phyloP scores from a whole-genome alignment of 2,888 invertebrate genomes.

The Drosophila neonasuta region DNA sequence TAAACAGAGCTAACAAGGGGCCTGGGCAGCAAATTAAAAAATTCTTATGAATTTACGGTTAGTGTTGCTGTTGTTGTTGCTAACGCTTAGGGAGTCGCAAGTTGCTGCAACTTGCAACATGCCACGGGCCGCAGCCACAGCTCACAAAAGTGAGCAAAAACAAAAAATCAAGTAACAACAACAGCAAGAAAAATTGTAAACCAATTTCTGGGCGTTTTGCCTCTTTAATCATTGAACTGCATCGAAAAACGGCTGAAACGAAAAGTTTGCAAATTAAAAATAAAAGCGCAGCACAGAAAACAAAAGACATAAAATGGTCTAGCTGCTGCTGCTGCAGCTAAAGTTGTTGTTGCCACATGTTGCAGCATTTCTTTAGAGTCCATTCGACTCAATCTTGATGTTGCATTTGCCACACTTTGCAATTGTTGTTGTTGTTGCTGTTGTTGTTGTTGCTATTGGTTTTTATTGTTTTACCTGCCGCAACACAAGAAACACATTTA shows the following conservation, averaged over 20 bases:
- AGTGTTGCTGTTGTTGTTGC: neutral
- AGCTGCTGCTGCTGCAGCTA: slow-evolving; percentile 41
- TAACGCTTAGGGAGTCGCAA: slow-evolving; percentile 53
- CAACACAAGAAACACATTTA: slow-evolving; percentile 55
- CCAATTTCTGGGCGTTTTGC: slow-evolving; percentile 77
- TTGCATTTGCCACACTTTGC: slow-evolving; percentile 66
- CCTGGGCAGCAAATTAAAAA: slow-evolving; percentile 67
- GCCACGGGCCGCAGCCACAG: slow-evolving; percentile 62
- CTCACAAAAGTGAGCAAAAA: slow-evolving; percentile 55
- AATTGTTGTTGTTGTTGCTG: slow-evolving; percentile 29
- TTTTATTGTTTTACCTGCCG: slow-evolving; percentile 58
- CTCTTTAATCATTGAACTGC: slow-evolving; percentile 77
- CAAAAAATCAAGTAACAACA: slow-evolving; percentile 30
- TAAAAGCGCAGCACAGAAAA: slow-evolving; percentile 60
- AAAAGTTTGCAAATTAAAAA: slow-evolving; percentile 75
- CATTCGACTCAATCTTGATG: slow-evolving; percentile 64
- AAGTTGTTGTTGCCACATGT: slow-evolving; percentile 70
- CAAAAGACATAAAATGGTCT: slow-evolving; percentile 65
- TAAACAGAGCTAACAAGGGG: slow-evolving; percentile 37
- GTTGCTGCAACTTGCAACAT: slow-evolving; percentile 45
- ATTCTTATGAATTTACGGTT: slow-evolving; percentile 59
- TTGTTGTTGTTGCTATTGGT: slow-evolving; percentile 23
- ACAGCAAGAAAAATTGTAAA: slow-evolving; percentile 47
- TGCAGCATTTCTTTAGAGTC: slow-evolving; percentile 74
- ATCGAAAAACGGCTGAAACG: slow-evolving; percentile 63